Evolutionary conservation across 2,113 vertebrate species (phyloP).

Genomic region (Chrysemys picta): DNA sequence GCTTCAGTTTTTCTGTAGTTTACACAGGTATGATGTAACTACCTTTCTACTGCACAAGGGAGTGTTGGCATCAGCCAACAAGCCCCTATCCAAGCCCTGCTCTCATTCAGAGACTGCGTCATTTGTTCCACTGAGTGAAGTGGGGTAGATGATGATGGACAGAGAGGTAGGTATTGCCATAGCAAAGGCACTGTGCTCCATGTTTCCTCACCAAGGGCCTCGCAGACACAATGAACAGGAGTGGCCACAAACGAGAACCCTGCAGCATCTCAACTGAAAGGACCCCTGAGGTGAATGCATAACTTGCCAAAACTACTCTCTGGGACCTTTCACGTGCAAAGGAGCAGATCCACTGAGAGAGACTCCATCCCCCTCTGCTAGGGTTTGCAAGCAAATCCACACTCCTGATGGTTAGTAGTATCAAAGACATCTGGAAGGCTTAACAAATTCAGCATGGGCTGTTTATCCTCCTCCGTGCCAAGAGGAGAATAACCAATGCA

Average conservation of each 20-base stretch:
- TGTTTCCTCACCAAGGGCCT: background rate
- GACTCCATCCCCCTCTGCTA: background rate
- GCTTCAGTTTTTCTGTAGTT: background rate
- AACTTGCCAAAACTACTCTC: background rate
- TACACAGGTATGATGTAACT: background rate
- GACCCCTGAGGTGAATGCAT: background rate
- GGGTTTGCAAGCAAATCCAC: background rate
- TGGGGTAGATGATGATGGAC: background rate
- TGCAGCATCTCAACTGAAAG: background rate
- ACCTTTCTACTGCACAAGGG: background rate
- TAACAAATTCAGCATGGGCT: background rate
- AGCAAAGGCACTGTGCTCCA: background rate
- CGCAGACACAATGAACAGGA: background rate
- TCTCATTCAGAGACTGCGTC: background rate
- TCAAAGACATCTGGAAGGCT: background rate
- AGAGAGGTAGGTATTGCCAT: background rate
- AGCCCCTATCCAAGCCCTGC: background rate
- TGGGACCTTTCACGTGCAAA: background rate
- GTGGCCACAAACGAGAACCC: background rate
- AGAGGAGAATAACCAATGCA: background rate
- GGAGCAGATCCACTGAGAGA: background rate
- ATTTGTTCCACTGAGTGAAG: background rate
- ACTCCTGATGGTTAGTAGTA: background rate
- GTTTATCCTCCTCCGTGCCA: background rate
- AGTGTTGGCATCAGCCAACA: background rate